phyloP scores from a whole-genome alignment of 2,888 invertebrate genomes.

The Cremastinae sp. region DNA sequence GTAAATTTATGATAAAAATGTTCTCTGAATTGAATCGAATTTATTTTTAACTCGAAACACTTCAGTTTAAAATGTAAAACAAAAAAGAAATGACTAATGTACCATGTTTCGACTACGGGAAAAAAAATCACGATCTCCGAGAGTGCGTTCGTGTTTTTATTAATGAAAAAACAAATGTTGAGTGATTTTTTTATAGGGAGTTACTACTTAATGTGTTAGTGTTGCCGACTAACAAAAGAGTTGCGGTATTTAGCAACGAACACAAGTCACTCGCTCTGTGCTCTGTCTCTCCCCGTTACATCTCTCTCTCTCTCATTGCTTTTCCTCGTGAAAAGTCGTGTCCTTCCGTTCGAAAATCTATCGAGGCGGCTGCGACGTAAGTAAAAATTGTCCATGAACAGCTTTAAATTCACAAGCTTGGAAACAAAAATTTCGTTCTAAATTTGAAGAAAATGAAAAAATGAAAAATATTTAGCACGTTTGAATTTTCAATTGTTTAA shows the following conservation, averaged over 20 bases:
- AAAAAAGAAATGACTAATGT: not conserved
- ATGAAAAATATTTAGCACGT: not conserved
- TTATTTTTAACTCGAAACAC: too few species aligned
- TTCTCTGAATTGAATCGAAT: too few species aligned
- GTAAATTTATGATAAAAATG: too few species aligned
- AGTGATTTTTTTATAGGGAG: slow-evolving; percentile 77
- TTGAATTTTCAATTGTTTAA: slow-evolving; percentile 16
- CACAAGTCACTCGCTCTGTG: slow-evolving; percentile 76
- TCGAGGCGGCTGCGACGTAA: slow-evolving; percentile 50
- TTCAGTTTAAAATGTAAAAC: not conserved
- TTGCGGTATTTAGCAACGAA: slow-evolving; percentile 76
- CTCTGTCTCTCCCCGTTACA: slow-evolving; percentile 75
- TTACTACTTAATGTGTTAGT: slow-evolving; percentile 76
- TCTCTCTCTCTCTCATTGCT: slow-evolving; percentile 52
- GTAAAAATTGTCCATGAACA: slow-evolving; percentile 56
- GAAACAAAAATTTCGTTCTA: slow-evolving; percentile 18
- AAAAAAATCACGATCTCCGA: slow-evolving; percentile 27
- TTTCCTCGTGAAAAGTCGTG: slow-evolving; percentile 51
- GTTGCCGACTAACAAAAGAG: slow-evolving; percentile 78
- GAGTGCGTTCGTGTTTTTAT: slow-evolving; percentile 70
- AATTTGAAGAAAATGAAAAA: not conserved
- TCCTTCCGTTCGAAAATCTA: slow-evolving; percentile 55
- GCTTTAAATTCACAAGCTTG: slow-evolving; percentile 50
- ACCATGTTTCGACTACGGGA: too few species aligned
- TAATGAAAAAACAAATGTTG: slow-evolving; percentile 74